A percentile compares a stretch with the other conserved stretches of the same genome.
phyloP scores from a whole-genome alignment of 1,140 invertebrate species.

The Drosophila kepulauana region DNA sequence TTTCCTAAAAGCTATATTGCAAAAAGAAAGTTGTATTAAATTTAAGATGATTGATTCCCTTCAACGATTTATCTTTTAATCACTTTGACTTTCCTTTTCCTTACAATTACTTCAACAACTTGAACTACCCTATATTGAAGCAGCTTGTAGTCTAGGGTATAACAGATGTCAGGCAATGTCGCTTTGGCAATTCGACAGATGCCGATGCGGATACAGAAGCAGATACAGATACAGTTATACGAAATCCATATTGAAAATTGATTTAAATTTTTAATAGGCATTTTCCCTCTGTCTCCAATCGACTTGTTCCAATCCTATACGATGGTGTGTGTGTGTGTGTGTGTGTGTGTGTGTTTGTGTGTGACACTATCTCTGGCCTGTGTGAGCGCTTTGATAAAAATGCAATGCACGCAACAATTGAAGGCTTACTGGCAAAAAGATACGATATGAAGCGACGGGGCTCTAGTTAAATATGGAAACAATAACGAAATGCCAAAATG shows the following conservation, averaged over 20 bases:
- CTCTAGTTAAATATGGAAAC: slow-evolving; percentile 79
- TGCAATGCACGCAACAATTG: slow-evolving; percentile 78
- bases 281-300: slow-evolving; percentile 19
- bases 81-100: not conserved
- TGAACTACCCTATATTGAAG: not conserved
- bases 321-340: not conserved
- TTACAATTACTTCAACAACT: not conserved
- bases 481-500: slow-evolving; percentile 72
- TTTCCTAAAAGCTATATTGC: too few relatives aligned
- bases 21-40: too few relatives aligned
- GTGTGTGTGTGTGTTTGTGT: not conserved
- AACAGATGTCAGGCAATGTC: slow-evolving; percentile 62
- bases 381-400: slow-evolving; percentile 73
- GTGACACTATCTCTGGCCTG: slow-evolving; percentile 26
- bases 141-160: not conserved
- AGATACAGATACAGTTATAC: slow-evolving; percentile 53
- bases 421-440: slow-evolving; percentile 66
- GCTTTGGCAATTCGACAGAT: slow-evolving; percentile 40
- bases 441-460: slow-evolving; percentile 62
- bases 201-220: slow-evolving; percentile 36
- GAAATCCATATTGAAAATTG: slow-evolving; percentile 81
- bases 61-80: too few relatives aligned
- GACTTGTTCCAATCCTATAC: not conserved
- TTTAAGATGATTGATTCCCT: too few relatives aligned
- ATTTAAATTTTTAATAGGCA: slow-evolving; percentile 83